Conservation (phyloP, 2,797 vertebrate species). For the Acanthurus leucopareius region DNA sequence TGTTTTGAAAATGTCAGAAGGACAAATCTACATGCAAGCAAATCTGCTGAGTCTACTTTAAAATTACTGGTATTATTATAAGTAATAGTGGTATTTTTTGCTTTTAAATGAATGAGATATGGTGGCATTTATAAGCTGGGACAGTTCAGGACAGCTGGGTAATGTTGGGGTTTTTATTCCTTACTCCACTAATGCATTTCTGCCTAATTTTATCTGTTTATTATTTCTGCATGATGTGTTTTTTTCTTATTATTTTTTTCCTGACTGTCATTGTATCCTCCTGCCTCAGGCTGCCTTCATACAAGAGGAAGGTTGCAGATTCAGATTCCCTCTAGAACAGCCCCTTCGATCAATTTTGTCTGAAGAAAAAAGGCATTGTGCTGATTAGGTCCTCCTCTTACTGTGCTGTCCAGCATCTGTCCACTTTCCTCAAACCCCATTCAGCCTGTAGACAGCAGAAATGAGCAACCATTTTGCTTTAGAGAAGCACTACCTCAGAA, state of each 20-base stretch:
- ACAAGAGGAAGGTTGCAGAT: not conserved
- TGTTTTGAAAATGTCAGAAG: not conserved
- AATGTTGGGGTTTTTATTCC: no score
- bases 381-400: no score
- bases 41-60: not conserved
- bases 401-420: not conserved
- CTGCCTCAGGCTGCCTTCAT: not conserved
- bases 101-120: no score
- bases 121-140: not conserved
- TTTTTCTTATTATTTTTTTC: not conserved
- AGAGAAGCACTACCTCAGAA: conserved; percentile 4
- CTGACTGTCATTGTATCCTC: not conserved
- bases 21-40: not conserved
- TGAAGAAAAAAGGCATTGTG: no score
- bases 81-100: not conserved
- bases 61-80: not conserved
- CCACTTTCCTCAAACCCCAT: no score
- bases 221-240: not conserved
- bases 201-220: not conserved
- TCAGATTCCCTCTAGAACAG: not conserved
- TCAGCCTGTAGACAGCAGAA: not conserved
- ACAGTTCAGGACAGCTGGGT: not conserved
- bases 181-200: not conserved
- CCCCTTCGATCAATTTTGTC: not conserved
- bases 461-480: conserved; percentile 17